Evolutionary conservation across 2,113 vertebrate species (phyloP).

Genomic region (Pipra filicauda): DNA sequence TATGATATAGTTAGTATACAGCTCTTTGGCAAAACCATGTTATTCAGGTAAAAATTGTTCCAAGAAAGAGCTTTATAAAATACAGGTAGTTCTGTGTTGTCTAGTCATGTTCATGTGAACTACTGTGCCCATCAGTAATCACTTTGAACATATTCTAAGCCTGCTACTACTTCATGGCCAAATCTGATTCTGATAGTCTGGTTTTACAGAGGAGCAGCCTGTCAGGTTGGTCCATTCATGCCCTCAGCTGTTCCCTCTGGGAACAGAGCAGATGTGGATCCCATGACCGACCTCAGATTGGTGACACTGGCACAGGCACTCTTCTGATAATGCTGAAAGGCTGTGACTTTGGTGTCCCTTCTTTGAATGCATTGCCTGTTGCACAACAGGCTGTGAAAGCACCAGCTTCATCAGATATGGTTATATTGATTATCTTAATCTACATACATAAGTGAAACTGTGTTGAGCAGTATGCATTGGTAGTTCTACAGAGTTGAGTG

Average conservation of each 20-base stretch:
- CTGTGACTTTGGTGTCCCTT: fast-evolving
- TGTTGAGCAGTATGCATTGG: not conserved
- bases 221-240: not conserved
- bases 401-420: not conserved
- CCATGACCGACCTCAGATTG: not conserved
- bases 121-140: not conserved
- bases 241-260: not conserved
- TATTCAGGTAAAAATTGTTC: not conserved
- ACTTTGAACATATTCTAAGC: not conserved
- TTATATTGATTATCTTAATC: not conserved
- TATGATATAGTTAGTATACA: not conserved
- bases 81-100: not conserved
- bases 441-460: not conserved
- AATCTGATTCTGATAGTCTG: not conserved
- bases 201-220: not conserved
- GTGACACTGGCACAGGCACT: fast-evolving
- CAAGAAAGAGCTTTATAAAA: not conserved
- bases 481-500: not conserved
- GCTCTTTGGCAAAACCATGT: not conserved
- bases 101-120: not conserved
- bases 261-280: no score
- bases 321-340: not conserved
- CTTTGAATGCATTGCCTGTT: not conserved
- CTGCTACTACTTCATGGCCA: not conserved
- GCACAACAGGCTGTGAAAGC: not conserved